Base-by-base conservation (phyloP, 2,113 vertebrate species). In the Rattus rattus region DNA sequence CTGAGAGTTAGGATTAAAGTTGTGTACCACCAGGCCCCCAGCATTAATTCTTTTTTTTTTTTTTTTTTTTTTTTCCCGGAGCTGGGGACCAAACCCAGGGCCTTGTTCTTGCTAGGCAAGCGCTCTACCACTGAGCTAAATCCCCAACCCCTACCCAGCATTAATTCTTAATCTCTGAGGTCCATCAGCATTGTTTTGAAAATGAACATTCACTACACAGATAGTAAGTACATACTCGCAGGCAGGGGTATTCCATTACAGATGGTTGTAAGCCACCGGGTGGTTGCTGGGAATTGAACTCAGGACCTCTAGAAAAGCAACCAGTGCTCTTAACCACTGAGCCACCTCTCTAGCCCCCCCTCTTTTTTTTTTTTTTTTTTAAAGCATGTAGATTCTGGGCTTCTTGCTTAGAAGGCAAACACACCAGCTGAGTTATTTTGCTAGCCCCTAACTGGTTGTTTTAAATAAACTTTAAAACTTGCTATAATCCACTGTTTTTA, bases 11-110 rank as follows among this genome's bases (percentile, higher is more conserved):
- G 39, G 9, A 43, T 75, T 75, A 43, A 47, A 43, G 73, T 26
- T 26, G 10, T 43, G 10, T 43, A 43, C 73, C 39, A 73, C 72
- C n/a, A 39, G 19, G 69, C 33, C 69, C 17, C 30, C 33, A 30
- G 26, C 65, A 63, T 28, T 89, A 33, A 20, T 89, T 95, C n/a
- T 85, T 93, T n/a, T n/a, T n/a, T n/a, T n/a, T n/a, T n/a, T n/a
- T n/a, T n/a, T n/a, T n/a, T n/a, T n/a, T n/a, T n/a, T n/a, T n/a
- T n/a, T n/a, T n/a, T n/a, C n/a, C n/a, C n/a, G n/a, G n/a, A n/a
- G n/a, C n/a, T n/a, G n/a, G n/a, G n/a, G n/a, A n/a, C n/a, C n/a
- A n/a, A n/a, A n/a, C n/a, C n/a, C n/a, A n/a, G n/a, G n/a, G n/a
- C n/a, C n/a, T n/a, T n/a, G n/a, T n/a, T n/a, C n/a, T n/a, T n/a